phyloP scores from a whole-genome alignment of 2,888 invertebrate species.

The Limnephilus lunatus region DNA sequence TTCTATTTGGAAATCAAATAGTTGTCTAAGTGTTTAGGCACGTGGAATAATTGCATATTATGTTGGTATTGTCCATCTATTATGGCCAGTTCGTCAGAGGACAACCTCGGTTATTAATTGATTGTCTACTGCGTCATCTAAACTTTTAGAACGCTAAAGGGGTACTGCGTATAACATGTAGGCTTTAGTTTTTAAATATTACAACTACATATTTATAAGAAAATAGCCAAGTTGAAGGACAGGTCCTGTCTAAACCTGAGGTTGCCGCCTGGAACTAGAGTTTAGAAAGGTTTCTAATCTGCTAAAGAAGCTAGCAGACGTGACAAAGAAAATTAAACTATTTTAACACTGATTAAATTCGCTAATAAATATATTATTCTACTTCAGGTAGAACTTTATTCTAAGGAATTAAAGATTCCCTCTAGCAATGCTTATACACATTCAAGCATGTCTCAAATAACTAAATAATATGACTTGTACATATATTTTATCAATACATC shows the following conservation, averaged over 20 bases:
- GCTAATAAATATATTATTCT: background rate
- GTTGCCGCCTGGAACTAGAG: background rate
- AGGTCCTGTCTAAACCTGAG: background rate
- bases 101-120: background rate
- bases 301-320: background rate
- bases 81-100: background rate
- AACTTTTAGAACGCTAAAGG: background rate
- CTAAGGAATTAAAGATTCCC: background rate
- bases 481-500: no score
- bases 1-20: background rate
- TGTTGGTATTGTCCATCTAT: background rate
- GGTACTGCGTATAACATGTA: background rate
- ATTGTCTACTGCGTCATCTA: background rate
- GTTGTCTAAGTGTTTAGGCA: constrained; percentile 4
- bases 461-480: background rate
- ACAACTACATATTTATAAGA: background rate
- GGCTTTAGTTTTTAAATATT: background rate
- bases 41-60: constrained; percentile 17
- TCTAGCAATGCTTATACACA: background rate
- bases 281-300: background rate
- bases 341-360: background rate
- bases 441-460: background rate
- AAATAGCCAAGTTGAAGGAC: background rate
- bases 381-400: background rate
- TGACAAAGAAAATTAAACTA: background rate